Evolutionary conservation across 2,888 invertebrate species (phyloP).

Genomic region (Cosmia trapezina): DNA sequence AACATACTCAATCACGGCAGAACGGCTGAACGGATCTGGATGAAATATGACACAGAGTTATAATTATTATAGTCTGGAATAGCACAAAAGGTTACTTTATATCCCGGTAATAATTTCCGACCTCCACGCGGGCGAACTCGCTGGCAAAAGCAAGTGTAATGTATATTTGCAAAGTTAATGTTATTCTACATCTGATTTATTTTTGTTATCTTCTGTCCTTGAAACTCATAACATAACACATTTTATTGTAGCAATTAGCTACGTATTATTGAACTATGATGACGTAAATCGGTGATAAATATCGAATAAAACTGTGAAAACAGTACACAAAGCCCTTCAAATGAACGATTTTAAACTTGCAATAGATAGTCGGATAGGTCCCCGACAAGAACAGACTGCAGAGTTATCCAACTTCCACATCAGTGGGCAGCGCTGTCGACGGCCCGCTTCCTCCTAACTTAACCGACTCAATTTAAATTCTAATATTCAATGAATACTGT

Average conservation of each 20-base stretch:
- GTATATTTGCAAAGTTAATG: constrained; percentile 2
- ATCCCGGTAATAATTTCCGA: too few species aligned
- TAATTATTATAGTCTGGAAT: too few species aligned
- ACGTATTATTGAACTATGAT: constrained; percentile 6
- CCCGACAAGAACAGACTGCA: constrained; percentile 58
- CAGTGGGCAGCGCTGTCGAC: constrained; percentile 44
- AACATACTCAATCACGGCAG: too few species aligned
- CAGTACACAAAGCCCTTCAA: constrained; percentile 22
- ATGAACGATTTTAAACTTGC: constrained; percentile 45
- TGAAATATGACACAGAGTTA: too few species aligned
- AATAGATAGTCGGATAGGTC: constrained; percentile 48
- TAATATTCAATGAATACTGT: constrained; percentile 53
- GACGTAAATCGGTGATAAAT: constrained; percentile 25
- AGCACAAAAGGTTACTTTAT: too few species aligned
- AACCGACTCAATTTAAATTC: constrained; percentile 55
- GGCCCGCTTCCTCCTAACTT: constrained; percentile 50
- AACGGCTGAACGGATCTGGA: too few species aligned
- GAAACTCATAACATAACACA: background rate
- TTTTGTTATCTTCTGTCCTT: background rate
- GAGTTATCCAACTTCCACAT: constrained; percentile 64
- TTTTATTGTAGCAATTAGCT: constrained; percentile 13
- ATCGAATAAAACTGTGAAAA: constrained; percentile 13
- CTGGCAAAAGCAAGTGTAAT: background rate
- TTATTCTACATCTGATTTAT: background rate
- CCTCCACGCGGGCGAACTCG: too few species aligned